Evolutionary conservation across 2,888 invertebrate genomes (phyloP), one percentile per base, ranked within the genome.

Genomic region (Torymus auratus): DNA sequence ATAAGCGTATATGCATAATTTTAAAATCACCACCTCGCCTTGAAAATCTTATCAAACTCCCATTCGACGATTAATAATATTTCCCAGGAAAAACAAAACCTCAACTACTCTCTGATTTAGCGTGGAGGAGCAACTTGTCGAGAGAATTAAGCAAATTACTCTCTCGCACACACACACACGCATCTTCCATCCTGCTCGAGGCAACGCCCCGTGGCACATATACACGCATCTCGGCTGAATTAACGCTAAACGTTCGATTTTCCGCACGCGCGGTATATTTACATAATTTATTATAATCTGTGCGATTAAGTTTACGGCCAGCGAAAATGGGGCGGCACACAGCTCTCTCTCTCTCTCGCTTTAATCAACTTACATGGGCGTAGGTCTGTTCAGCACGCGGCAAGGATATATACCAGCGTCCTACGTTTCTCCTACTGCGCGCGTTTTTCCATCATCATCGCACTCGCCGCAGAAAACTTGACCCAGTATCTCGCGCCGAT

Each of bases 401-500:
- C 77, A 77, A 75, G 80, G 80, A 80, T 75, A 80, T 12, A 15
- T 60, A 17, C 17, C 2, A 20, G 7, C 70, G 70, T 83, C 85
- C 84, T 84, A 82, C 84, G 82, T 83, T 83, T 81, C 73, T 81
- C 50, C 80, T 68, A 81, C 75, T 81, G 78, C 81, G 28, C 7
- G 7, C 5, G 81, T 69, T 83, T 84, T 84, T 82, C 72, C 64
- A 56, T 52, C 50, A 56, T 58, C 74, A 60, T 20, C 70, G 0
- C 52, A 52, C 28, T 28, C 56, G 71, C 53, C 61, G 64, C 70
- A 28, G 80, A 81, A 81, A 76, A 81, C 80, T 81, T 81, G 80
- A 81, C 80, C 80, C 76, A 72, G 53, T 65, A 78, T 78, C 64
- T 14, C 56, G n/a, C n/a, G 7, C 53, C 67, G 50, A 20, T 65